phyloP scores from a whole-genome alignment of 2,888 invertebrate species.

The Cheilosia urbana region DNA sequence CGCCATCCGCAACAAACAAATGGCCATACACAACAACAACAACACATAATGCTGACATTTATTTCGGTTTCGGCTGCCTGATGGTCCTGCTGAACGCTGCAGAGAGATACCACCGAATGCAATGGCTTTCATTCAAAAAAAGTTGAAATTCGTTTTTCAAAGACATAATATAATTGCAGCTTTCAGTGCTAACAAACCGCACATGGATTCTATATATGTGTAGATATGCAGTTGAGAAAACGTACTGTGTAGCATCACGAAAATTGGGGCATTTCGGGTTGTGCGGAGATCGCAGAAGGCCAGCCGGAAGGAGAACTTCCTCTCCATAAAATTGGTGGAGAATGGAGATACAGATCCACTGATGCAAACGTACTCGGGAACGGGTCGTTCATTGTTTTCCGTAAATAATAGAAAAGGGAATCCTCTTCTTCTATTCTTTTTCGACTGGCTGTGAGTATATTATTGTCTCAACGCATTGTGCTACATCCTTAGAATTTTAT shows the following conservation, averaged over 20 bases:
- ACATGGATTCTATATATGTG: neutral
- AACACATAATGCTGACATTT: neutral
- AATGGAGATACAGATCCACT: neutral
- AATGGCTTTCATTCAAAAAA: neutral
- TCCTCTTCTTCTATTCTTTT: too few relatives aligned
- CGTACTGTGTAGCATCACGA: neutral
- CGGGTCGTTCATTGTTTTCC: neutral
- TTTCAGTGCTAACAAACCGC: conserved; percentile 11
- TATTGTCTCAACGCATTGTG: conserved; percentile 12
- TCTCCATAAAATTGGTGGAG: neutral
- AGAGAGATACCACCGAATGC: too few relatives aligned
- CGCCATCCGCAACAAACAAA: neutral
- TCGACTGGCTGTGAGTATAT: neutral
- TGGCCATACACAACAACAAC: neutral
- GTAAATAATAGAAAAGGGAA: neutral
- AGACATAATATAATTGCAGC: conserved; percentile 4
- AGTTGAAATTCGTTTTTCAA: conserved; percentile 2
- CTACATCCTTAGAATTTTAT: conserved; percentile 1
- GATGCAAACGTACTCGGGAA: neutral
- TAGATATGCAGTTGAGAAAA: neutral
- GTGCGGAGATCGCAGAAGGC: neutral
- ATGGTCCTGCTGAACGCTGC: neutral
- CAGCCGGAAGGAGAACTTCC: neutral
- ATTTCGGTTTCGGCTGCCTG: conserved; percentile 1
- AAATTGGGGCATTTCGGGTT: neutral